Base-by-base conservation (phyloP, 1,140 invertebrate genomes). In the Drosophila melanogaster region DNA sequence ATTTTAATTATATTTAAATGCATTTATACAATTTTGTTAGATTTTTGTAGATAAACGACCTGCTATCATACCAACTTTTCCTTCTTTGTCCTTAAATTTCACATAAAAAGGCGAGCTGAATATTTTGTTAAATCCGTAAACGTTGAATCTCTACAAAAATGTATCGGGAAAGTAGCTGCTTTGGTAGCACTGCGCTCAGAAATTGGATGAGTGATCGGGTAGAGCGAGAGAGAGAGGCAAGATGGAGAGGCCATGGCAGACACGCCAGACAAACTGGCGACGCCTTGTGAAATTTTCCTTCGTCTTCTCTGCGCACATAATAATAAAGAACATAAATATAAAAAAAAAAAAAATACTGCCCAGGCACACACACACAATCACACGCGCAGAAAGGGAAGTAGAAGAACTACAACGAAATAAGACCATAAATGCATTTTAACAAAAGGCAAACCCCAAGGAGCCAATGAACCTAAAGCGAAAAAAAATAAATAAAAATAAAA, bases 211-310 rank as follows among this genome's bases (percentile, higher is more conserved):
- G 33, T 26, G 17, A 58, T 30, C 57, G n/a, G 11, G 14, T 10
- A 6, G 65, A n/a, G n/a, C n/a, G n/a, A n/a, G n/a, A n/a, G n/a
- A n/a, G n/a, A 80, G 61, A 35, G 73, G 43, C 49, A 40, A 41
- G 50, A 50, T 55, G 57, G 57, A 56, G 30, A 30, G 30, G 47
- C 22, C 50, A 17, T 15, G 64, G 60, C 47, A 71, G 76, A 65
- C 84, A 60, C 50, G 86, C 86, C 86, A 90, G 86, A 90, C 86
- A 90, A 73, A 73, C 86, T 90, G 86, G 86, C 86, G 86, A 90
- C 86, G 86, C 86, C 64, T 86, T 90, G 86, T 72, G 86, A 90
- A 90, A 87, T 77, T 89, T 67, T 79, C 79, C 77, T 35, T 65
- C 66, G 55, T 77, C 76, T 79, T 54, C 79, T 54, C 66, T 81